Conservation (phyloP, 1,140 invertebrate genomes). For the Ladona fulva region DNA sequence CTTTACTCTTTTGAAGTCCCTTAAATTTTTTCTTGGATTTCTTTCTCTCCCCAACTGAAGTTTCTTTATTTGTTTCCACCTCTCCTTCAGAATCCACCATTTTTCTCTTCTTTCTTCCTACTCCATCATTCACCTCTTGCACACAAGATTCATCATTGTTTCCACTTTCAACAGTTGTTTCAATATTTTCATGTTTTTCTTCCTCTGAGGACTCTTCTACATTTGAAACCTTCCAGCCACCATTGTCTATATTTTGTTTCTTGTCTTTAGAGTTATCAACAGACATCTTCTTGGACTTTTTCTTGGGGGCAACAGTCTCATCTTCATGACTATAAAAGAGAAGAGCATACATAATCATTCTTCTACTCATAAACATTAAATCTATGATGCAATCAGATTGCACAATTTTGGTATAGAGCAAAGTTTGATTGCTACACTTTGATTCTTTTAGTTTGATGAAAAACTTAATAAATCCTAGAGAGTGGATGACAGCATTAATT, state of each 20-base stretch:
- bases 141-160: neutral
- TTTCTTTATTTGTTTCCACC: conserved; percentile 25
- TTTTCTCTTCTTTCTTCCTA: conserved; percentile 18
- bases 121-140: conserved; percentile 15
- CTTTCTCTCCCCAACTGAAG: neutral
- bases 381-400: no score
- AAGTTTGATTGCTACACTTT: no score
- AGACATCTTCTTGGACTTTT: conserved; percentile 19
- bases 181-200: neutral
- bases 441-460: no score
- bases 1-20: conserved; percentile 18
- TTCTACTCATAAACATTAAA: conserved; percentile 24
- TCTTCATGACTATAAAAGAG: conserved; percentile 19
- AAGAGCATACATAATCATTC: conserved; percentile 28
- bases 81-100: conserved; percentile 25
- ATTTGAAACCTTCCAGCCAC: neutral
- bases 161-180: conserved; percentile 11
- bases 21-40: conserved; percentile 12
- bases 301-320: conserved; percentile 15
- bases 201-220: neutral
- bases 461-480: no score
- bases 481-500: no score
- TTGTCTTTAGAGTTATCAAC: conserved; percentile 16
- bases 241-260: neutral
- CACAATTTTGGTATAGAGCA: no score